A percentile compares a stretch with the other conserved stretches of the same genome.
Evolutionary conservation across 2,113 vertebrate genomes (phyloP).

Genomic region (Junco hyemalis): DNA sequence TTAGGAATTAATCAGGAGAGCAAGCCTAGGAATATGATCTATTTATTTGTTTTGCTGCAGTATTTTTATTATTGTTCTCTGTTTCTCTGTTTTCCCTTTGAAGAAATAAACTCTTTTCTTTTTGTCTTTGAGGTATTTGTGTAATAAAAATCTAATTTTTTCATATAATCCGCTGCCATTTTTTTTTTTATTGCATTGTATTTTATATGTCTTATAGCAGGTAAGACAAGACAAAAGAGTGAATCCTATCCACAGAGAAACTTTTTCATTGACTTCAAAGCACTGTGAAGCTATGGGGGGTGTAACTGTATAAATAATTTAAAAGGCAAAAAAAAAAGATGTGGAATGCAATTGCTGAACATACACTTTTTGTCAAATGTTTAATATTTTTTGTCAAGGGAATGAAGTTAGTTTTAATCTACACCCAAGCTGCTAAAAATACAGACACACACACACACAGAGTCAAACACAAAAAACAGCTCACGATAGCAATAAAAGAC

Average conservation of each 20-base stretch:
- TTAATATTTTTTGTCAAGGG: not conserved
- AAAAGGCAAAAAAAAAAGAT: constrained; percentile 12
- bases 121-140: not conserved
- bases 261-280: not conserved
- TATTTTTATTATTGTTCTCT: not conserved
- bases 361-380: not conserved
- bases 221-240: not conserved
- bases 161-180: not conserved
- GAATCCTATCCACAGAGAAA: not conserved
- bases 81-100: not conserved
- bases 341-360: not conserved
- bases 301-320: constrained; percentile 1
- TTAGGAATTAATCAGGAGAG: not conserved
- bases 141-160: not conserved
- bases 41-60: not conserved
- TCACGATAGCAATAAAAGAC: not conserved
- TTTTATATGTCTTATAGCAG: not conserved
- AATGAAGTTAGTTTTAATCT: not conserved
- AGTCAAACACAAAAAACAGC: not conserved
- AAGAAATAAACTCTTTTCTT: not conserved
- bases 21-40: not conserved
- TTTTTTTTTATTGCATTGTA: not conserved
- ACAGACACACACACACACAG: no score
- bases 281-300: not conserved
- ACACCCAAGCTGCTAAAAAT: not conserved